These are phyloP conservation scores for Scotopteryx bipunctaria DNA, from an alignment of 2,888 invertebrate genomes.

Conservation along the genomic window DNA sequence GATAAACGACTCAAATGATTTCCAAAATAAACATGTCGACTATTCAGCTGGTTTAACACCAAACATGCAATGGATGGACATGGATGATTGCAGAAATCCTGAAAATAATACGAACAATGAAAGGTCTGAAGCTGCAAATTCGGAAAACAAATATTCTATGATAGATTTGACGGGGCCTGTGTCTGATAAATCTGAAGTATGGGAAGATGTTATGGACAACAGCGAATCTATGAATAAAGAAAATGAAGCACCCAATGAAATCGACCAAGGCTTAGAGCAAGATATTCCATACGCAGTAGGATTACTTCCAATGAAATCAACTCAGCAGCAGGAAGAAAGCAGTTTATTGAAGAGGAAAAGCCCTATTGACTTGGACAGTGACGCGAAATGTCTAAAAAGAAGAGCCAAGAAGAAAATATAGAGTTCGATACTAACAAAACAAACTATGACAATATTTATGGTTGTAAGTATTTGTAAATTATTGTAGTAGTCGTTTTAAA, in stretches of 20 bases:
- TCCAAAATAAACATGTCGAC: constrained; percentile 18
- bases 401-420: constrained; percentile 70
- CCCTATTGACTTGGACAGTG: constrained; percentile 54
- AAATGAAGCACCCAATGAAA: constrained; percentile 44
- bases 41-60: constrained; percentile 19
- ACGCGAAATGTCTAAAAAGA: constrained; percentile 73
- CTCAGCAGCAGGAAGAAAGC: constrained; percentile 51
- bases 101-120: constrained; percentile 35
- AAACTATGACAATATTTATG: background rate
- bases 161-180: constrained; percentile 56
- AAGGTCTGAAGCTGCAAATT: constrained; percentile 37
- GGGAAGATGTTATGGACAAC: constrained; percentile 49
- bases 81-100: constrained; percentile 37
- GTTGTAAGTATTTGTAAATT: constrained; percentile 16
- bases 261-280: constrained; percentile 47
- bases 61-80: constrained; percentile 30
- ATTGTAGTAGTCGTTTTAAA: background rate
- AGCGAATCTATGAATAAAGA: constrained; percentile 50
- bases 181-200: constrained; percentile 48
- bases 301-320: constrained; percentile 66
- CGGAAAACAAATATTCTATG: constrained; percentile 45
- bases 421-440: constrained; percentile 8
- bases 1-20: constrained; percentile 17
- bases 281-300: constrained; percentile 77
- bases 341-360: constrained; percentile 61